phyloP scores from a whole-genome alignment of 1,140 invertebrate species.

The Pseudomyrmex concolor region DNA sequence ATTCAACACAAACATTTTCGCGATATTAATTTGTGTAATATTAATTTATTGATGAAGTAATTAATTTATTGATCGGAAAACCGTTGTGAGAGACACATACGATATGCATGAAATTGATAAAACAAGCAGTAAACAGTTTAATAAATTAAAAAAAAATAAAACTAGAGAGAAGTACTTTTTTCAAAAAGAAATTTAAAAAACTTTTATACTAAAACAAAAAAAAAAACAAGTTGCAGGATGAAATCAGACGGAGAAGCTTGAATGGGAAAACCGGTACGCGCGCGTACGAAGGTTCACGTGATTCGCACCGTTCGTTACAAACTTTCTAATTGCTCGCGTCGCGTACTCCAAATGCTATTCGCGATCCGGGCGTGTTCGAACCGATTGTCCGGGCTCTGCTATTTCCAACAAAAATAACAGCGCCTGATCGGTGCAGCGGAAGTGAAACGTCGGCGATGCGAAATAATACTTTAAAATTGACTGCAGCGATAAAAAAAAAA shows the following conservation, averaged over 20 bases:
- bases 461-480: slow-evolving; percentile 29
- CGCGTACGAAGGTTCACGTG: slow-evolving; percentile 36
- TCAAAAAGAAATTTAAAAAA: background rate
- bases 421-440: slow-evolving; percentile 4
- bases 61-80: too few species aligned
- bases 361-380: background rate
- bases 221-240: background rate
- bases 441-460: slow-evolving; percentile 41
- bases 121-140: background rate
- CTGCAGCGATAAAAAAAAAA: slow-evolving; percentile 1
- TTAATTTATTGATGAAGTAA: too few species aligned
- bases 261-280: slow-evolving; percentile 26
- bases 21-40: background rate
- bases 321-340: slow-evolving; percentile 48
- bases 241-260: slow-evolving; percentile 11
- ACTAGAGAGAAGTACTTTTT: background rate
- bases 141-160: background rate
- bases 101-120: background rate
- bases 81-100: too few species aligned
- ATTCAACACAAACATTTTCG: background rate
- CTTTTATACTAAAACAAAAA: background rate
- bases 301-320: slow-evolving; percentile 31
- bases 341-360: slow-evolving; percentile 17
- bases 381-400: background rate
- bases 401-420: slow-evolving; percentile 41